Evolutionary conservation across 2,113 vertebrate genomes (phyloP), one percentile per base, ranked within the genome.

Genomic region (Bambusicola thoracicus): DNA sequence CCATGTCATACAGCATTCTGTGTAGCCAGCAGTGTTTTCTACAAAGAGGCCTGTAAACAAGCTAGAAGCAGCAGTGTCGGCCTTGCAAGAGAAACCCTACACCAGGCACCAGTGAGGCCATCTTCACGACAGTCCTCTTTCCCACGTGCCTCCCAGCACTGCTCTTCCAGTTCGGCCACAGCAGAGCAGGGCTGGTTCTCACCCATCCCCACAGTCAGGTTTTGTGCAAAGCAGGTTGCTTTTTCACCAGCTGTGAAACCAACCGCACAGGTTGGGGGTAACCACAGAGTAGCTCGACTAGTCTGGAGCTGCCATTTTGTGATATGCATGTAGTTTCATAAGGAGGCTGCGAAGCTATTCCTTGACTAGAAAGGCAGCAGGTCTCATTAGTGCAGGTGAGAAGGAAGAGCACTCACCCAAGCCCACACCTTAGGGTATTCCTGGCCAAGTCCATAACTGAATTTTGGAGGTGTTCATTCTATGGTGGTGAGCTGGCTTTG

Each of bases 401-500:
- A 46, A 69, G 65, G 80, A 84, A 13, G 63, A 76, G 70, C 0
- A 0, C 51, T 92, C 20, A 34, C 10, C 46, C 32, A 30, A 34
- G 56, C 92, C 83, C 0, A 0, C 0, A 0, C 32, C 38, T 55
- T 62, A 59, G 5, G 38, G 40, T 4, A 21, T 56, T 69, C 32
- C 56, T 43, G 32, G 43, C 66, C n/a, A 0, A 1, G 0, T 41
- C 51, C 24, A 36, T 70, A 0, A 65, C 4, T 7, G 29, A 30
- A 27, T 30, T 70, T n/a, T 77, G 19, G 53, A 14, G n/a, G 69
- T 46, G 8, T 56, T 88, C 36, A 20, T 58, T 85, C 21, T 27
- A 41, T 40, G 16, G 8, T 17, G 21, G 32, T 0, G 0, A 13
- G 32, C 34, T 1, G 1, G 32, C 49, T 51, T 72, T 6, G 8